These are phyloP conservation scores for Drosophila parvula DNA, from an alignment of 1,140 invertebrate species.

Conservation along the genomic window DNA sequence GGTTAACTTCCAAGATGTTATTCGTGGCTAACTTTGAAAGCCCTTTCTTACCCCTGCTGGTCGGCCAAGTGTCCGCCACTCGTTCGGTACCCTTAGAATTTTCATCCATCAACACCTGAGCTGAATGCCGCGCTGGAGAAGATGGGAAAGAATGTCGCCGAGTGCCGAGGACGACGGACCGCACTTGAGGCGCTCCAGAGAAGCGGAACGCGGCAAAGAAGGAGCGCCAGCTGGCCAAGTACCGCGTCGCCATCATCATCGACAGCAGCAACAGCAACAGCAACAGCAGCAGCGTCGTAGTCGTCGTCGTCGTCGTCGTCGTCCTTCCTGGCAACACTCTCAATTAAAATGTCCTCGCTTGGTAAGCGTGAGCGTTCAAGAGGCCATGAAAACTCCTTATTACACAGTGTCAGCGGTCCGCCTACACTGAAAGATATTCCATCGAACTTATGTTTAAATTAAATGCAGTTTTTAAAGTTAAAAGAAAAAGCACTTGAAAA, in stretches of 20 bases:
- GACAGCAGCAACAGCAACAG: slow-evolving; percentile 17
- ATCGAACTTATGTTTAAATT: no score
- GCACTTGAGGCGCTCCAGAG: slow-evolving; percentile 62
- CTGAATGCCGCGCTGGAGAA: slow-evolving; percentile 20
- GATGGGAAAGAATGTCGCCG: slow-evolving; percentile 42
- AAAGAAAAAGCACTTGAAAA: not conserved
- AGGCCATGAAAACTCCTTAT: slow-evolving; percentile 82
- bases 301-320: slow-evolving; percentile 27
- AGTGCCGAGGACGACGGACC: slow-evolving; percentile 47
- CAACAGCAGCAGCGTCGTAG: not conserved
- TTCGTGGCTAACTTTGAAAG: slow-evolving; percentile 34
- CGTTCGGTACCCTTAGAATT: slow-evolving; percentile 25
- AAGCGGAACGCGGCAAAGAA: slow-evolving; percentile 33
- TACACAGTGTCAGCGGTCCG: slow-evolving; percentile 70
- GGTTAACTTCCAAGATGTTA: slow-evolving; percentile 21
- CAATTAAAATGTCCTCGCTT: slow-evolving; percentile 82
- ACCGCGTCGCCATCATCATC: slow-evolving; percentile 51
- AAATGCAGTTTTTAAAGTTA: not conserved
- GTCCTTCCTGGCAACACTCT: slow-evolving; percentile 73
- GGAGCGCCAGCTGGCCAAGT: slow-evolving; percentile 75
- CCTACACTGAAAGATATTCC: slow-evolving; percentile 12
- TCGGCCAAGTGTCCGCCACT: slow-evolving; percentile 46
- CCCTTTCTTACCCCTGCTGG: not conserved
- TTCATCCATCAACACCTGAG: slow-evolving; percentile 75
- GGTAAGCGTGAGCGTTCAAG: slow-evolving; percentile 81